A percentile compares a stretch with the other conserved stretches of the same genome.
Conservation (phyloP, 2,113 vertebrate genomes). For the Ceyx melanurus region DNA sequence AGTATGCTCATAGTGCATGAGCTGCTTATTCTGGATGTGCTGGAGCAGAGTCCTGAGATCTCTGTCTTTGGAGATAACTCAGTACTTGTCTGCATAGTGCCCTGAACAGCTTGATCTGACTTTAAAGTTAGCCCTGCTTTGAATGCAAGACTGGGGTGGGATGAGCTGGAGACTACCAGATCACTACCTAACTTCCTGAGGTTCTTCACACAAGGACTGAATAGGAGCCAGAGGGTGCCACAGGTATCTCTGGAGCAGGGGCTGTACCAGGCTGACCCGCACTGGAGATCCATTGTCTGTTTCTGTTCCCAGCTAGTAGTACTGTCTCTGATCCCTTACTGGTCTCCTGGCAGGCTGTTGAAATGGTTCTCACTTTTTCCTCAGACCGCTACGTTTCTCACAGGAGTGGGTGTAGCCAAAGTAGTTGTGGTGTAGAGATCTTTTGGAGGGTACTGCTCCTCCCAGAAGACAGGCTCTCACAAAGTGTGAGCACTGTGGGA, state of each 20-base stretch:
- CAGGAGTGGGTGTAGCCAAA: not conserved
- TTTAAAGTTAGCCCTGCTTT: not conserved
- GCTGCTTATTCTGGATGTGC: not conserved
- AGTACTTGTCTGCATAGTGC: not conserved
- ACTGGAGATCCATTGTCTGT: not conserved
- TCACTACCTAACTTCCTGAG: not conserved
- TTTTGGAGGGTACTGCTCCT: not conserved
- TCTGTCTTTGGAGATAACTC: not conserved
- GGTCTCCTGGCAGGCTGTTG: not conserved
- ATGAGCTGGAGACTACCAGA: not conserved
- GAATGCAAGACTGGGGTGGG: fast-evolving
- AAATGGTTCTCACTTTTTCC: not conserved
- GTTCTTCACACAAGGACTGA: not conserved
- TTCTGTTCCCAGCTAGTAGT: not conserved
- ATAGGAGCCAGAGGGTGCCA: not conserved
- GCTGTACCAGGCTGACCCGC: not conserved
- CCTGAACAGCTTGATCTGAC: not conserved
- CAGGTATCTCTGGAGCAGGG: not conserved
- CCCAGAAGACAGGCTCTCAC: fast-evolving
- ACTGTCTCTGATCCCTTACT: not conserved
- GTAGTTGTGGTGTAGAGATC: not conserved
- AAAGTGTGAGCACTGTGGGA: not conserved
- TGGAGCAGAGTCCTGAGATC: not conserved
- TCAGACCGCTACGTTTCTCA: not conserved
- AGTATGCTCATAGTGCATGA: fast-evolving